Base-by-base conservation (phyloP, 2,888 invertebrate species). In the Subacronicta megacephala region DNA sequence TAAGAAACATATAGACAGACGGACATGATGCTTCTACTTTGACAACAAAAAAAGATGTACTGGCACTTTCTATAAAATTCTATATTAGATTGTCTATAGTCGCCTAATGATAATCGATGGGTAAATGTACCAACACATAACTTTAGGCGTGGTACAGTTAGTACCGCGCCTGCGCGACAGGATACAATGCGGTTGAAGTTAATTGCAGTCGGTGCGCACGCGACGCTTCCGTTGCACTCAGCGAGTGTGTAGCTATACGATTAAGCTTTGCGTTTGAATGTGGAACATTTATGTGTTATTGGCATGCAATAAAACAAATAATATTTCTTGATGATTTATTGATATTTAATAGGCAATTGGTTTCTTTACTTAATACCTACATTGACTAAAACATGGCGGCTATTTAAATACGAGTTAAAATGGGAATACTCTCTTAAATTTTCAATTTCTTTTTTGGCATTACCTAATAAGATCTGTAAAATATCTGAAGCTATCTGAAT, bases 101-200 rank as follows among this genome's bases (percentile, higher is more conserved):
- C 17, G 15, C 41, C 57, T 13, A 6, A 12, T 17, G 33, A 37
- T 50, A 47, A 44, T 57, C 42, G 44, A 56, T 58, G 40, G 51
- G 46, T 51, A 50, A 53, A 60, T 18, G 17, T 15, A 23, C 33
- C 51, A 42, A 23, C 36, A 58, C 64, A 31, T 58, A 65, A 70
- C 71, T 55, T 40, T 46, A 42, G 18, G 52, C 60, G 41, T 50
- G 60, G 51, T 78, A 84, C 85, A 81, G 83, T 84, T 81, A 83
- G 58, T 52, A 52, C 63, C 54, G 56, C 51, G 70, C 63, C 65
- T 61, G 73, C 64, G 73, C 62, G 72, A 76, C 87, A 85, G 87
- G 84, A 87, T 84, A 85, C 81, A 83, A 80, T 82, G 83, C 80
- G 80, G 82, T 81, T 70, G 78, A 78, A 75, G 83, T 82, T 85